Conservation (phyloP, 1,140 invertebrate genomes). For the Vanessa atalanta region DNA sequence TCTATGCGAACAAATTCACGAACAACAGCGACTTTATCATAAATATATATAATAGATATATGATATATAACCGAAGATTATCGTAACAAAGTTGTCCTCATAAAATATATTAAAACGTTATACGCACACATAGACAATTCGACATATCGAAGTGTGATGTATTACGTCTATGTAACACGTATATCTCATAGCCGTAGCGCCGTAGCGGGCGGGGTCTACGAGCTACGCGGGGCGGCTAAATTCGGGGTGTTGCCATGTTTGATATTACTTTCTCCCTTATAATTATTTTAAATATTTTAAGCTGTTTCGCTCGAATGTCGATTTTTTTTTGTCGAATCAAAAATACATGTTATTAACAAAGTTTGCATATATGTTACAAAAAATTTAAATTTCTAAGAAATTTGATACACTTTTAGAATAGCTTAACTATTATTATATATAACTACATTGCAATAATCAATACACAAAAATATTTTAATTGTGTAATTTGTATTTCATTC, state of each 20-base stretch:
- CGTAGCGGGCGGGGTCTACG: conserved; percentile 71
- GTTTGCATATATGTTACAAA: too few species aligned
- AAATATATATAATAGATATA: neutral
- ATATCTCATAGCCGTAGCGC: conserved; percentile 44
- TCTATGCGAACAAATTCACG: too few species aligned
- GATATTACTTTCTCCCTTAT: conserved; percentile 23
- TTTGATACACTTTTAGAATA: too few species aligned
- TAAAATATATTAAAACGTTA: neutral
- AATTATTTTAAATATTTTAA: neutral
- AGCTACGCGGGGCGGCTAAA: conserved; percentile 52
- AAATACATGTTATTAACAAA: too few species aligned
- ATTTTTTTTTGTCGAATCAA: neutral
- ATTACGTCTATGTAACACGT: conserved; percentile 29
- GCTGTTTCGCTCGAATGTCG: neutral
- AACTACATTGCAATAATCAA: too few species aligned
- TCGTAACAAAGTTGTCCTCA: neutral
- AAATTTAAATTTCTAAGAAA: too few species aligned
- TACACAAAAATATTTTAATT: too few species aligned
- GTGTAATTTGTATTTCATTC: too few species aligned
- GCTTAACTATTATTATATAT: too few species aligned
- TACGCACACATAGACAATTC: conserved; percentile 24
- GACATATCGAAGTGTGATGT: conserved; percentile 2
- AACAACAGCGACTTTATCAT: too few species aligned
- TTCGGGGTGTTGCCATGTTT: conserved; percentile 48
- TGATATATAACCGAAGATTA: neutral